Evolutionary conservation across 37 sponge, comb jelly and placozoan species (phyloP).

Genomic region (Petrosia ficiformis): DNA sequence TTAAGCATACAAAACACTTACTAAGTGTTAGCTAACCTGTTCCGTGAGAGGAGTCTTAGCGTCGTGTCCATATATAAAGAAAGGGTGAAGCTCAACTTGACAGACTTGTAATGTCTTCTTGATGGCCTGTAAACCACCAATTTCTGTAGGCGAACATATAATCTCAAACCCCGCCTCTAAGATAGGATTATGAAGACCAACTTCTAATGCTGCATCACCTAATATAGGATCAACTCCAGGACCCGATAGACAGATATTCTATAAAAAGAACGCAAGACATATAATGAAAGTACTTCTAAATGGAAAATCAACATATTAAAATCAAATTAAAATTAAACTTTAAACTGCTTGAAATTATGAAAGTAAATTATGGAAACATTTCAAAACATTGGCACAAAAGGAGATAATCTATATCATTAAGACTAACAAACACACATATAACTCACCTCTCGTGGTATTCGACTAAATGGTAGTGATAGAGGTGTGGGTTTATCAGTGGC

Average conservation of each 20-base stretch:
- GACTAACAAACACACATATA: no score
- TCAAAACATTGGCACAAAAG: no score
- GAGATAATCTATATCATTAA: no score
- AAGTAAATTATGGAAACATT: no score
- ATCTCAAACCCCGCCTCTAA: slow-evolving; percentile 80
- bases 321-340: no score
- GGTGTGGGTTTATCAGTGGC: neutral
- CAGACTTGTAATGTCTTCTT: slow-evolving; percentile 58
- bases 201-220: slow-evolving; percentile 57
- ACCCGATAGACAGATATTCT: slow-evolving; percentile 4
- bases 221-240: slow-evolving; percentile 12
- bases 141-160: slow-evolving; percentile 58
- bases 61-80: slow-evolving; percentile 77
- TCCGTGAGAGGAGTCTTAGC: slow-evolving; percentile 45
- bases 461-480: slow-evolving; percentile 22
- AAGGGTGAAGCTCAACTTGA: slow-evolving; percentile 80
- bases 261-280: neutral
- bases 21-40: slow-evolving; percentile 38
- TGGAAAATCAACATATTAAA: no score
- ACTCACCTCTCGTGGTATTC: slow-evolving; percentile 47
- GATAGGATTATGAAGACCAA: slow-evolving; percentile 71
- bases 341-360: no score
- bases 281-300: no score
- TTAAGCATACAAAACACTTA: neutral
- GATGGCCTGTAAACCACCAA: slow-evolving; percentile 22